A percentile compares a stretch with the other conserved stretches of the same genome.
These are phyloP conservation scores for Pristis pectinata DNA, from an alignment of 2,797 vertebrate species.

Conservation along the genomic window DNA sequence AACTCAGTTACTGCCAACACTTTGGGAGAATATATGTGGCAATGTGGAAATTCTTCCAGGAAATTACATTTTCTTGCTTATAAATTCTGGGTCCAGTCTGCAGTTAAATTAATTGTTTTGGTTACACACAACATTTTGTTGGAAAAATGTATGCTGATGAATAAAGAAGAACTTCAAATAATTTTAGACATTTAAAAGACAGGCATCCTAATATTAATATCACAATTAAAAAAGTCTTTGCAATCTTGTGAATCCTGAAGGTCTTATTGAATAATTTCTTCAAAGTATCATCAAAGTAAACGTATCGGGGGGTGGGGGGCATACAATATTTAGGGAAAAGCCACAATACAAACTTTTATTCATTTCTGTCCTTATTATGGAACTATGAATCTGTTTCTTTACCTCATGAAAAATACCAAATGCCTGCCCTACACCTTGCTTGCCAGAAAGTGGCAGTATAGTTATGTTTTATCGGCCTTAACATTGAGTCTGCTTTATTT, in stretches of 20 bases:
- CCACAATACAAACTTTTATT: not conserved
- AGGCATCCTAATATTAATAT: slow-evolving; percentile 13
- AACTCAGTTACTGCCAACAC: not conserved
- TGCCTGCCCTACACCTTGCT: not conserved
- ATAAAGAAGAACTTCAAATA: slow-evolving; percentile 1
- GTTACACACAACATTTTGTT: not conserved
- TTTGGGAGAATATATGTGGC: not conserved
- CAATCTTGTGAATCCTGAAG: slow-evolving; percentile 30
- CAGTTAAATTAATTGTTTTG: not conserved
- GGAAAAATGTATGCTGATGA: not conserved
- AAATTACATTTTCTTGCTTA: not conserved
- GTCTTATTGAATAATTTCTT: slow-evolving; percentile 24
- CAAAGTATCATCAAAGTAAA: slow-evolving; percentile 26
- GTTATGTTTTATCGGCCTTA: not conserved
- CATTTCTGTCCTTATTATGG: not conserved
- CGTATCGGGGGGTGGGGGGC: slow-evolving; percentile 11
- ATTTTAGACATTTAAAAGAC: slow-evolving; percentile 22
- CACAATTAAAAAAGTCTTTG: not conserved
- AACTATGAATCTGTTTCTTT: not conserved
- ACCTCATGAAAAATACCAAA: not conserved
- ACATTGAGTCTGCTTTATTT: not conserved
- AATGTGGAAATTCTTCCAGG: not conserved
- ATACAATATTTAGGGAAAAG: not conserved
- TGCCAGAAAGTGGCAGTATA: slow-evolving; percentile 29
- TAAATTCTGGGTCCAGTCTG: not conserved